Base-by-base conservation (phyloP, 23 tunicate species). In the Botrylloides violaceus region DNA sequence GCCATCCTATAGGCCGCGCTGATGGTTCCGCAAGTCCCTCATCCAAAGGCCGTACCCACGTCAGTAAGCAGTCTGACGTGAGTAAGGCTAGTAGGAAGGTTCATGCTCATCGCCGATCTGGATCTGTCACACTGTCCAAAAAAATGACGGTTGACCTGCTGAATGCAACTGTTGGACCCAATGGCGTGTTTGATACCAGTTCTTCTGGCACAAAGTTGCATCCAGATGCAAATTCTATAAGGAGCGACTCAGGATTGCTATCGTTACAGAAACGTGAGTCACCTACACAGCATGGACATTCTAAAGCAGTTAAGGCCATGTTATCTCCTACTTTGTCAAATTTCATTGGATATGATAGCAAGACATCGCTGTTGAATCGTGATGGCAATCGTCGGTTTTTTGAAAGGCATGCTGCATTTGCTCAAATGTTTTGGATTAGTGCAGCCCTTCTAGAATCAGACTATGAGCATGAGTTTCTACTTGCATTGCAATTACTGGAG, bases 371-470 rank as follows among this genome's bases (percentile, higher is more conserved):
- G 36, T 25, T 25, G 20, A 6, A 9, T 27, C 23, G 29, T 27
- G 33, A 33, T 12, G 70, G 70, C 3, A 31, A 31, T 3, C 26
- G 70, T 31, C 3, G 35, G 4, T 29, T 34, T 28, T 25, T 25
- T 4, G 70, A 63, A 31, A 63, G 70, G 36, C 20, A 63, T 19
- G 33, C 33, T 33, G 24, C 72, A 28, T 71, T 49, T 50, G 66
- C 59, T 29, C 66, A 85, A 82, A 80, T 91, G 0, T 83, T 91
- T 38, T 83, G 83, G 83, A 79, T 91, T 61, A 70, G 85, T 27
- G 64, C 79, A 21, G 81, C 80, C 7, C 26, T 91, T 24, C 70
- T 91, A 36, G 85, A 91, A 39, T 91, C 98, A 1, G 98, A 91
- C 56, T 83, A 47, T 58, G 98, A 91, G 50, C 90, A 83, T 56